Conservation (phyloP, 1,140 invertebrate genomes). For the Scaptomyza montana region DNA sequence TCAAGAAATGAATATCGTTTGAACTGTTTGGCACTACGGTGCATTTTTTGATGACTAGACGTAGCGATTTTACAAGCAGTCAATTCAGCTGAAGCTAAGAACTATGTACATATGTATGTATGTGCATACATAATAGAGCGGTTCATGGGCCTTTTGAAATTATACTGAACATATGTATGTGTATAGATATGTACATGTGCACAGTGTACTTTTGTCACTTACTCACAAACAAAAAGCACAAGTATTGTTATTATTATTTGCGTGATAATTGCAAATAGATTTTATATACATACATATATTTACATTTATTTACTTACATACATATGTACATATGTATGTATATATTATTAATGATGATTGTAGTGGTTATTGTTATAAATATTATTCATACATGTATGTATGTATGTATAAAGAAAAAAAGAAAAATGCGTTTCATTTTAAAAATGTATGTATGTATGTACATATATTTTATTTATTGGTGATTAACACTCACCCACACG, state of each 20-base stretch:
- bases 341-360: too few relatives aligned
- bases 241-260: constrained; percentile 46
- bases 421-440: too few relatives aligned
- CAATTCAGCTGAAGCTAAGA: background rate
- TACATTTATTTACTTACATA: background rate
- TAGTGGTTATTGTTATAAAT: too few relatives aligned
- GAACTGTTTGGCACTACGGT: background rate
- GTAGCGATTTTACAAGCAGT: background rate
- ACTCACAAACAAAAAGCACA: constrained; percentile 2
- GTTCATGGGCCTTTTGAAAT: constrained; percentile 20
- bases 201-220: background rate
- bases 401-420: background rate
- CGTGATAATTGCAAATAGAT: constrained; percentile 33
- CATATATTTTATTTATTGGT: constrained; percentile 8
- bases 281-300: background rate
- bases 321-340: constrained; percentile 24
- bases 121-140: background rate
- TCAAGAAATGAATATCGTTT: background rate
- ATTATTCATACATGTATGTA: constrained; percentile 14
- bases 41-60: constrained; percentile 27
- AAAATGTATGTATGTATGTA: background rate
- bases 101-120: background rate
- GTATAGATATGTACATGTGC: background rate
- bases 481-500: constrained; percentile 6
- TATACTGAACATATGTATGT: background rate